A percentile compares a stretch with the other conserved stretches of the same genome.
Conservation (phyloP, 92 coral and sea anemone species). For the Palythoa grandiflora region DNA sequence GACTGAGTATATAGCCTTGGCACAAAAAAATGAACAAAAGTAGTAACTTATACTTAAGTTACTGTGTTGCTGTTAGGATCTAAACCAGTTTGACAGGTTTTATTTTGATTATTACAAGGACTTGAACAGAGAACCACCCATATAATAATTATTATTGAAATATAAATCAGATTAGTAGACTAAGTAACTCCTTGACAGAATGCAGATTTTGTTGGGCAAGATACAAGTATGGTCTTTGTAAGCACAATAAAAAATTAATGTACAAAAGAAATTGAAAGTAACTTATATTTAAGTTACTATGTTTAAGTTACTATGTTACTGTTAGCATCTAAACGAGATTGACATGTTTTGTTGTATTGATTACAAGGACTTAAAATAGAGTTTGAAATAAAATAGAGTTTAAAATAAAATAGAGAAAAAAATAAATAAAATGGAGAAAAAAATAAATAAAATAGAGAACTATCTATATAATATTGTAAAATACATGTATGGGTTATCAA, state of each 20-base stretch:
- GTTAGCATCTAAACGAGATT: conserved; percentile 2
- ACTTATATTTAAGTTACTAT: too few species aligned
- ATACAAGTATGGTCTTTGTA: conserved; percentile 6
- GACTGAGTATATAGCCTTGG: conserved; percentile 6
- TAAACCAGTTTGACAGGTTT: conserved; percentile 8
- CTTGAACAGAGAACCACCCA: conserved; percentile 8
- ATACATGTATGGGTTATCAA: background rate
- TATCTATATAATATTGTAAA: conserved; percentile 10
- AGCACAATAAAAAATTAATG: conserved; percentile 2
- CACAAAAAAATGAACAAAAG: conserved; percentile 8
- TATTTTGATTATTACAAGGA: background rate
- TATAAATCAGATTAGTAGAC: conserved; percentile 8
- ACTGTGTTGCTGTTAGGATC: conserved; percentile 1
- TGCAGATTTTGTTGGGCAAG: conserved; percentile 4
- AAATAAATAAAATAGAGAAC: background rate
- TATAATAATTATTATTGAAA: conserved; percentile 9
- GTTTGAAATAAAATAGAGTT: conserved; percentile 4
- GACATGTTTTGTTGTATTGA: background rate
- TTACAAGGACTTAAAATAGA: background rate
- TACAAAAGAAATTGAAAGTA: conserved; percentile 9
- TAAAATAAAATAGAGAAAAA: background rate
- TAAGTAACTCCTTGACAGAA: conserved; percentile 7
- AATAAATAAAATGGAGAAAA: background rate
- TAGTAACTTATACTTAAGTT: background rate
- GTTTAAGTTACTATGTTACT: background rate